A percentile compares a stretch with the other conserved stretches of the same genome.
Evolutionary conservation across 1,140 invertebrate species (phyloP).

Genomic region (Drosophila sturtevanti): DNA sequence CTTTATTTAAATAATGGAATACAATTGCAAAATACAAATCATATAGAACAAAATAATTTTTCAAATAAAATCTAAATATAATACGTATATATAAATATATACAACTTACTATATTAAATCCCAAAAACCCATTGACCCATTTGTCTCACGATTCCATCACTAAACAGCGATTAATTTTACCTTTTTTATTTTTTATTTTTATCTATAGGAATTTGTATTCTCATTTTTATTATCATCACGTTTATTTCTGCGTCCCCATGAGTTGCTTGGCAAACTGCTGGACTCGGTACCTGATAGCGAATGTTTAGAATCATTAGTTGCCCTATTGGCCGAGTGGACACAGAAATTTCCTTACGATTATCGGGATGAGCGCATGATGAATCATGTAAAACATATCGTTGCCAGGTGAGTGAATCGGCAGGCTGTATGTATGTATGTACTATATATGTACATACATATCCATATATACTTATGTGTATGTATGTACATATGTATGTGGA

Average conservation of each 20-base stretch:
- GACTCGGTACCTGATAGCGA: conserved; percentile 75
- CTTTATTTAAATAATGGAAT: too few species aligned
- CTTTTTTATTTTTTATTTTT: conserved; percentile 35
- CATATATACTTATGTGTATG: too few species aligned
- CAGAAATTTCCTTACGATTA: conserved; percentile 87
- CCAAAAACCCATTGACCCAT: background rate
- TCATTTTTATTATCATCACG: conserved; percentile 82
- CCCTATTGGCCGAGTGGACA: conserved; percentile 81
- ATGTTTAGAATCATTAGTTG: conserved; percentile 75
- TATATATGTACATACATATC: background rate
- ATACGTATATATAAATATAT: too few species aligned
- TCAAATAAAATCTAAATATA: too few species aligned
- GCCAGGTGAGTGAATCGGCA: conserved; percentile 68
- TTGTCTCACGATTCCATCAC: background rate
- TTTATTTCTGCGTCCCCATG: conserved; percentile 80
- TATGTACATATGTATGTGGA: background rate
- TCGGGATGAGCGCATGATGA: conserved; percentile 86
- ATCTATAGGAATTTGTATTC: conserved; percentile 76
- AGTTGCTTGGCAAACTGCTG: conserved; percentile 78
- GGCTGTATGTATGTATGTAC: too few species aligned
- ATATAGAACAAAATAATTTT: too few species aligned
- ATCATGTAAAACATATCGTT: conserved; percentile 84
- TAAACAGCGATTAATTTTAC: conserved; percentile 1
- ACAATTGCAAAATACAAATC: too few species aligned
- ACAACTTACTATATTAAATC: too few species aligned